phyloP scores from a whole-genome alignment of 2,797 vertebrate species.

The Scarus forsteni region DNA sequence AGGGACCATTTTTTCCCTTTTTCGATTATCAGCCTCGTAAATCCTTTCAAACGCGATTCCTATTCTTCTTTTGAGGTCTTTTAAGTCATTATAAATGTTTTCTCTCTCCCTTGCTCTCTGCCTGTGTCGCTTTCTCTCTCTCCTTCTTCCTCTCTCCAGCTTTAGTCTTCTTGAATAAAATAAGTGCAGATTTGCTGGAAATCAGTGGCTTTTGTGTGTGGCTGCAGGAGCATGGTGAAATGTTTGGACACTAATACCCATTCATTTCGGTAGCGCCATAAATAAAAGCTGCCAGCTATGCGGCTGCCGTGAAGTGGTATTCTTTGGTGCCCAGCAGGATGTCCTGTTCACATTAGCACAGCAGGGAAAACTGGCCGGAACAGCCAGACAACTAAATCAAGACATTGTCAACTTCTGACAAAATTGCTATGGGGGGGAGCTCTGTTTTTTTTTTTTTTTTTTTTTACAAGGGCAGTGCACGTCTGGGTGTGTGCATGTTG shows the following conservation, averaged over 20 bases:
- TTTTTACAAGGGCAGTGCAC: slow-evolving; percentile 81
- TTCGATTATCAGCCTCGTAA: slow-evolving; percentile 72
- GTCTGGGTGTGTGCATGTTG: slow-evolving; percentile 67
- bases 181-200: slow-evolving; percentile 99
- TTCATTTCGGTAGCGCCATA: slow-evolving; percentile 99
- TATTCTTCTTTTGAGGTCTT: slow-evolving; percentile 85
- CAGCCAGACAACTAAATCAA: slow-evolving; percentile 99
- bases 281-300: slow-evolving; percentile 99
- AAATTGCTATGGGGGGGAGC: slow-evolving; percentile 93
- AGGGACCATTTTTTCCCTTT: slow-evolving; percentile 64
- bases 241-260: slow-evolving; percentile 99
- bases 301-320: slow-evolving; percentile 99
- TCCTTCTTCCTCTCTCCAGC: slow-evolving; percentile 65
- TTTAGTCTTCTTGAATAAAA: slow-evolving; percentile 97
- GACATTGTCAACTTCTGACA: slow-evolving; percentile 99
- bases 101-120: slow-evolving; percentile 67
- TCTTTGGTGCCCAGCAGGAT: slow-evolving; percentile 99
- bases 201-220: slow-evolving; percentile 99
- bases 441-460: slow-evolving; percentile 68
- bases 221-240: slow-evolving; percentile 99
- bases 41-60: slow-evolving; percentile 78
- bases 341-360: slow-evolving; percentile 99
- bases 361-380: slow-evolving; percentile 96
- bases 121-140: slow-evolving; percentile 55
- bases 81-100: slow-evolving; percentile 89